Evolutionary conservation across 1,140 invertebrate genomes (phyloP).

Genomic region (Zaprionus capensis): DNA sequence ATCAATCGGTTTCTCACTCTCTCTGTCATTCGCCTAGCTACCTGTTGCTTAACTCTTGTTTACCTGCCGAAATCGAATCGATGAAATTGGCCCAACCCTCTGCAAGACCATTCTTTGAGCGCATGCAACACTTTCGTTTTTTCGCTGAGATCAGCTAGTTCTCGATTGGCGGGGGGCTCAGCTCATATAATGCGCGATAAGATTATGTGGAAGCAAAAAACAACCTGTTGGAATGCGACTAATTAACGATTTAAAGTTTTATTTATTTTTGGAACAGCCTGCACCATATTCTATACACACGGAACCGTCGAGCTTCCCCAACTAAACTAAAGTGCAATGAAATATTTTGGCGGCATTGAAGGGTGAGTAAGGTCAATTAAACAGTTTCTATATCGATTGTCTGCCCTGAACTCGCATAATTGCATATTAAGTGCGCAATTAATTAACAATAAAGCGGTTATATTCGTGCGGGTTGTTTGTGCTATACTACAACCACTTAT

Average conservation of each 20-base stretch:
- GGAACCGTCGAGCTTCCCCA: constrained; percentile 2
- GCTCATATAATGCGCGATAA: constrained; percentile 56
- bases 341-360: constrained; percentile 74
- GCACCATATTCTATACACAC: constrained; percentile 3
- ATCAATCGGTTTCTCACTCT: constrained; percentile 28
- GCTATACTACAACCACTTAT: constrained; percentile 18
- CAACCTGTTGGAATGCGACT: constrained; percentile 5
- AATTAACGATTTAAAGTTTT: neutral
- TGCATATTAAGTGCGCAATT: constrained; percentile 38
- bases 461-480: constrained; percentile 6
- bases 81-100: constrained; percentile 7
- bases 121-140: constrained; percentile 35
- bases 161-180: neutral
- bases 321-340: constrained; percentile 44
- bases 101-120: constrained; percentile 32
- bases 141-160: constrained; percentile 48
- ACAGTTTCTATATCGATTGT: constrained; percentile 12
- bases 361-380: constrained; percentile 58
- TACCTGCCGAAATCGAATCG: constrained; percentile 1
- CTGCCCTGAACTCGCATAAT: constrained; percentile 22
- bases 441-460: constrained; percentile 30
- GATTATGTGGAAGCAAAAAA: constrained; percentile 48
- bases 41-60: neutral
- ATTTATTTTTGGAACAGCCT: neutral
- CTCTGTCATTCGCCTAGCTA: constrained; percentile 20